Evolutionary conservation across 2,113 vertebrate genomes (phyloP), one percentile per base, ranked within the genome.

Genomic region (Sylvia atricapilla): DNA sequence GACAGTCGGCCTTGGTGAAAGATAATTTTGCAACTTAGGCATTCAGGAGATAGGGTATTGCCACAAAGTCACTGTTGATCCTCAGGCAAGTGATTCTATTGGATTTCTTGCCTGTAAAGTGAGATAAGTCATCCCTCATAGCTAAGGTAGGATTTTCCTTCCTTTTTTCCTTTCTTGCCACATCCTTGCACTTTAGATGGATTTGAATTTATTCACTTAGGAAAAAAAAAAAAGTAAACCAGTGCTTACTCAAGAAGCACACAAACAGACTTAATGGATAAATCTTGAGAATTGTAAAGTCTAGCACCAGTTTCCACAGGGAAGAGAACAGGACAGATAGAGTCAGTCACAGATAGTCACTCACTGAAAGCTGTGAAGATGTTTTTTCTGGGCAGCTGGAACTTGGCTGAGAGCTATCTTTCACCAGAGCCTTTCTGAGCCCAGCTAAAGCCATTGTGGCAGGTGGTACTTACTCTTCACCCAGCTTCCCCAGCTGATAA

Each of bases 11-110:
- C n/a, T 13, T 30, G 35, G 43, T 44, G 52, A 85, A 88, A 49
- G 33, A 83, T 67, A 73, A 82, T 91, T 86, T 72, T 39, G 15
- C 70, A 85, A 8, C 55, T 74, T 44, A 10, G 62, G 35, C 41
- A 64, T 84, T 85, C 37, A 70, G 55, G 55, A 89, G 70, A 85
- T 62, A 79, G 2, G 7, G 4, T 74, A 33, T 70, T 84, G 64
- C 68, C 68, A 90, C 73, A 77, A 64, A 63, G 39, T 35, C 53
- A 35, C 50, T 85, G 37, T 17, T 96, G 69, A 77, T 83, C 75
- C 90, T 74, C 87, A 60, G 78, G 84, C 91, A 93, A 94, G 24
- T 35, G 50, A 63, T 85, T 93, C 70, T 49, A 18, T 79, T 76
- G 69, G 53, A 66, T 80, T 83, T 87, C 63, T 79, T 64, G 35